Evolutionary conservation across 2,797 vertebrate genomes (phyloP).

Genomic region (Microctenopoma steveboyesi): DNA sequence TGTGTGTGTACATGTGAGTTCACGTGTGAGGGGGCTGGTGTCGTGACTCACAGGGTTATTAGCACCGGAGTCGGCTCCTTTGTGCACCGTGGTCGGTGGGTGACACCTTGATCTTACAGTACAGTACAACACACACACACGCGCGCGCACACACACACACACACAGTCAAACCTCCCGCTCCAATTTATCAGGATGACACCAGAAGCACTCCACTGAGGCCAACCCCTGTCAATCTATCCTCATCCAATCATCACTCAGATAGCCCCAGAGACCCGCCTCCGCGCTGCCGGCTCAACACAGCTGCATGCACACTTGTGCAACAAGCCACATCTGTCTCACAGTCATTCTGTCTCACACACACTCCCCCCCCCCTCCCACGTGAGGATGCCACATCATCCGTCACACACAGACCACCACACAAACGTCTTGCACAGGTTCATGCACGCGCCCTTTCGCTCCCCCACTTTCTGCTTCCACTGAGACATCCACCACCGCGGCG

Average conservation of each 20-base stretch:
- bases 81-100: slow-evolving; percentile 32
- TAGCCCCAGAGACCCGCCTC: slow-evolving; percentile 65
- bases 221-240: slow-evolving; percentile 66
- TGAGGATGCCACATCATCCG: slow-evolving; percentile 30
- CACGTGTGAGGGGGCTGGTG: slow-evolving; percentile 31
- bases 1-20: slow-evolving; percentile 32
- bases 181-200: slow-evolving; percentile 50
- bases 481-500: slow-evolving; percentile 66
- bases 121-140: slow-evolving; percentile 1
- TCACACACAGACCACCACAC: slow-evolving; percentile 57
- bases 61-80: slow-evolving; percentile 25
- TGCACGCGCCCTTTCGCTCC: slow-evolving; percentile 41
- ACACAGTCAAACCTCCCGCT: slow-evolving; percentile 42
- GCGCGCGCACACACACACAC: background rate
- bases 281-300: slow-evolving; percentile 45
- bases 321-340: slow-evolving; percentile 57
- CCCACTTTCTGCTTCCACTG: slow-evolving; percentile 69
- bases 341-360: slow-evolving; percentile 16
- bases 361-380: slow-evolving; percentile 1
- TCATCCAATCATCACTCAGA: slow-evolving; percentile 76
- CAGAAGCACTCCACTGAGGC: slow-evolving; percentile 41
- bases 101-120: slow-evolving; percentile 26
- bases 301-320: slow-evolving; percentile 50
- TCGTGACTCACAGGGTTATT: slow-evolving; percentile 65
- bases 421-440: slow-evolving; percentile 43